These are phyloP conservation scores for Smithornis capensis DNA, from an alignment of 2,113 vertebrate species.

Conservation along the genomic window DNA sequence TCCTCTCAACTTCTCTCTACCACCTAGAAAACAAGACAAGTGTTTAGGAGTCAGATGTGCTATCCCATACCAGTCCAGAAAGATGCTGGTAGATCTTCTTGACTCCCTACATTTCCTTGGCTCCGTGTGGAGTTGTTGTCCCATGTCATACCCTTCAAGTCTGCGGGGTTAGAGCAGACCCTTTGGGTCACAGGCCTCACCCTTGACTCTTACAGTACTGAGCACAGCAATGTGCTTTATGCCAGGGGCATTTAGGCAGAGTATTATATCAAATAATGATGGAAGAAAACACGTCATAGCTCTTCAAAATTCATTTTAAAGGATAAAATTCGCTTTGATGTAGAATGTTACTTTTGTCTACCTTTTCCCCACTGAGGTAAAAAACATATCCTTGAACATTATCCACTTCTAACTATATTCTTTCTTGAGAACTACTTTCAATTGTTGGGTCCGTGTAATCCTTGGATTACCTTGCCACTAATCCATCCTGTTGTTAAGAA, in stretches of 20 bases:
- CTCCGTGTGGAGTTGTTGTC: background rate
- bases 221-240: background rate
- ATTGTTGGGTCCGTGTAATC: background rate
- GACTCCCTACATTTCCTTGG: rapidly evolving
- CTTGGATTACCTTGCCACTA: slow-evolving; percentile 17
- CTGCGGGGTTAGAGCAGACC: too few relatives aligned
- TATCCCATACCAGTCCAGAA: background rate
- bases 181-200: background rate
- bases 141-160: rapidly evolving
- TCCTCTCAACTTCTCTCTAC: background rate
- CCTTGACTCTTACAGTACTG: background rate
- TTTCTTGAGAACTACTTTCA: background rate
- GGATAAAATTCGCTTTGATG: background rate
- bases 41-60: rapidly evolving
- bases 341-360: background rate
- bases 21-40: background rate
- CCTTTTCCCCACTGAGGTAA: background rate
- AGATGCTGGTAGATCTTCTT: background rate
- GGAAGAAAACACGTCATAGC: background rate
- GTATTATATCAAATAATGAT: background rate
- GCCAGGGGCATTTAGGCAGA: background rate
- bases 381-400: background rate
- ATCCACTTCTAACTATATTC: background rate
- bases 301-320: background rate
- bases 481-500: slow-evolving; percentile 1